Conservation (phyloP, 1,140 invertebrate species). For the Megalopta genalis region DNA sequence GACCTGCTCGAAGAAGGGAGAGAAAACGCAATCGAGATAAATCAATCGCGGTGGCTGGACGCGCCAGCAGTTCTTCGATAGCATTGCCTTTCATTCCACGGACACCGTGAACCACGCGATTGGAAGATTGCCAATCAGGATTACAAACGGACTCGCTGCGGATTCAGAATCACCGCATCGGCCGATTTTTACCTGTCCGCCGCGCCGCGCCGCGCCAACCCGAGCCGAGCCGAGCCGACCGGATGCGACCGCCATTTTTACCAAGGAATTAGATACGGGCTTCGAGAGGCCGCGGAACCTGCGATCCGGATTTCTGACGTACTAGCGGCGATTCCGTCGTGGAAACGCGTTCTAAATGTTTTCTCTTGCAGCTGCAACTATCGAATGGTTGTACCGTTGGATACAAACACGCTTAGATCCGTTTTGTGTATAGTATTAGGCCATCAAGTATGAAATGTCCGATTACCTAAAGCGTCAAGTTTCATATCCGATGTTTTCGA, state of each 20-base stretch:
- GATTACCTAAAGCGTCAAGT: too few relatives aligned
- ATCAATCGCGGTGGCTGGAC: slow-evolving; percentile 31
- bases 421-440: too few relatives aligned
- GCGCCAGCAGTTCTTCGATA: slow-evolving; percentile 30
- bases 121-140: slow-evolving; percentile 42
- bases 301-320: too few relatives aligned
- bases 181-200: background rate
- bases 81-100: slow-evolving; percentile 21
- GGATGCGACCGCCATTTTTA: slow-evolving; percentile 30
- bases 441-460: too few relatives aligned
- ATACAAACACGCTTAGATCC: too few relatives aligned
- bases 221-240: background rate
- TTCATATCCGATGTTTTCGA: too few relatives aligned
- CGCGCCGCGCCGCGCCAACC: background rate
- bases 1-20: background rate
- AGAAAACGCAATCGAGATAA: slow-evolving; percentile 45
- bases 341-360: too few relatives aligned
- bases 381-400: too few relatives aligned
- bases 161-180: slow-evolving; percentile 25
- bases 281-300: background rate
- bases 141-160: slow-evolving; percentile 18
- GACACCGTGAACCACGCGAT: slow-evolving; percentile 13
- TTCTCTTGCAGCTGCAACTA: too few relatives aligned
- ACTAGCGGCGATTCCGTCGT: too few relatives aligned
- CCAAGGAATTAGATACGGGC: slow-evolving; percentile 19